Evolutionary conservation across 2,797 vertebrate species (phyloP).

Genomic region (Enteromius afrohamiltoni): DNA sequence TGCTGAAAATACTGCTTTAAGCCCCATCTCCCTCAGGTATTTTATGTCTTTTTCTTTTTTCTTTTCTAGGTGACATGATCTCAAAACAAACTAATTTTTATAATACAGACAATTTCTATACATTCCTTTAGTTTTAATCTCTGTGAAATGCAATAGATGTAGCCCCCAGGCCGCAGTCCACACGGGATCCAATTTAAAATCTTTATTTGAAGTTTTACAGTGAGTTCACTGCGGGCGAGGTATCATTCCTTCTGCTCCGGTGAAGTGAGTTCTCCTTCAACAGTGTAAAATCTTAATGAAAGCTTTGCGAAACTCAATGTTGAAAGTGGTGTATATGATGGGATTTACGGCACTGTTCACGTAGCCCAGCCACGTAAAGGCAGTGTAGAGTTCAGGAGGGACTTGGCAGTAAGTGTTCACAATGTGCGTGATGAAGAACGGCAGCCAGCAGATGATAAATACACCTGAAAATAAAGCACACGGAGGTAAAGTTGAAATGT

Average conservation of each 20-base stretch:
- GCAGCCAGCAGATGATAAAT: constrained; percentile 99
- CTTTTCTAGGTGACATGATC: constrained; percentile 31
- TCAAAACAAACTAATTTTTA: constrained; percentile 19
- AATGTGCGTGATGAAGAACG: constrained; percentile 99
- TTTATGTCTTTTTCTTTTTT: constrained; percentile 18
- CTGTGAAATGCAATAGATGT: constrained; percentile 19
- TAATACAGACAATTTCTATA: constrained; percentile 57
- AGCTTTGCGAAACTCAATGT: constrained; percentile 97
- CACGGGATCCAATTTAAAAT: not conserved
- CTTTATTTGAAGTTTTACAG: constrained; percentile 19
- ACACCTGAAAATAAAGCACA: constrained; percentile 81
- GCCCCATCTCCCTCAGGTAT: not conserved
- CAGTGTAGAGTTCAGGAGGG: constrained; percentile 91
- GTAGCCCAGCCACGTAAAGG: constrained; percentile 98
- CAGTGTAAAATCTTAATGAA: constrained; percentile 99
- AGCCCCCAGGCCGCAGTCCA: not conserved
- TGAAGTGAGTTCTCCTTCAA: constrained; percentile 68
- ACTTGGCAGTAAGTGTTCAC: constrained; percentile 96
- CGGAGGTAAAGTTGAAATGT: constrained; percentile 1
- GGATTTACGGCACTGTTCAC: constrained; percentile 99
- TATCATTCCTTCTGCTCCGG: constrained; percentile 1
- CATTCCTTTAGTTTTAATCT: constrained; percentile 31
- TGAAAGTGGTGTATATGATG: constrained; percentile 99
- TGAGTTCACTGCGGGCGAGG: constrained; percentile 23
- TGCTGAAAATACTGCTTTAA: constrained; percentile 23